Base-by-base conservation (phyloP, 2,888 invertebrate genomes). In the Drosophila aldrichi region DNA sequence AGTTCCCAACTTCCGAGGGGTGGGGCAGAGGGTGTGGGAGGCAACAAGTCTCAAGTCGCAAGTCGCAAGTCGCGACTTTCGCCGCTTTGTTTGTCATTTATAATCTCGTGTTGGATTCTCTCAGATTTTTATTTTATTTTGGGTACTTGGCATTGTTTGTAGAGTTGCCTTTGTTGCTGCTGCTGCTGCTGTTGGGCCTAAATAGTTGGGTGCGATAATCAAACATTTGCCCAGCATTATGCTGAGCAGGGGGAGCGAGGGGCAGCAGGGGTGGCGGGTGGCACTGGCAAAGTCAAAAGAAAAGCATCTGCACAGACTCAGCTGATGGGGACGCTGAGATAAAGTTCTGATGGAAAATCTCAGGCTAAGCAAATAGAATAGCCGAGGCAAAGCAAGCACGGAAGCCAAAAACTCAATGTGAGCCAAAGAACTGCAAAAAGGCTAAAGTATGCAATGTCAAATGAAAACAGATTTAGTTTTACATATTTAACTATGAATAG, bases 61-160 rank as follows among this genome's bases (percentile, higher is more conserved):
- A 18, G 43, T 34, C 12, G 36, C 44, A 7, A 44, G 38, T 68
- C 63, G 77, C 62, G 65, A 70, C 81, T 80, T 80, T 80, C 71
- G 61, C 66, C 62, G 49, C 71, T 65, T 77, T 80, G 60, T 76
- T 73, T 81, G 81, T 77, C 82, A 81, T 74, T 80, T 73, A 64
- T 80, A 82, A 76, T 86, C 69, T 69, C 44, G 43, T 38, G 36
- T 51, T 54, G 57, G 54, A 29, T 48, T 61, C 70, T 57, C 57
- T 57, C 52, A 38, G 16, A 18, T 29, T 36, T 38, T 46, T 36
- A 10, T 16, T 29, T 32, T 44, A 22, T 43, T 51, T 36, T 12
- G 16, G 32, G 41, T 10, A 64, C 49, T 65, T n/a, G 40, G 40
- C 64, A 77, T 74, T 78, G 77, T 74, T 65, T 74, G 74, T 18